Evolutionary conservation across 2,888 invertebrate genomes (phyloP), one percentile per base, ranked within the genome.

Genomic region (Drosophila robusta): DNA sequence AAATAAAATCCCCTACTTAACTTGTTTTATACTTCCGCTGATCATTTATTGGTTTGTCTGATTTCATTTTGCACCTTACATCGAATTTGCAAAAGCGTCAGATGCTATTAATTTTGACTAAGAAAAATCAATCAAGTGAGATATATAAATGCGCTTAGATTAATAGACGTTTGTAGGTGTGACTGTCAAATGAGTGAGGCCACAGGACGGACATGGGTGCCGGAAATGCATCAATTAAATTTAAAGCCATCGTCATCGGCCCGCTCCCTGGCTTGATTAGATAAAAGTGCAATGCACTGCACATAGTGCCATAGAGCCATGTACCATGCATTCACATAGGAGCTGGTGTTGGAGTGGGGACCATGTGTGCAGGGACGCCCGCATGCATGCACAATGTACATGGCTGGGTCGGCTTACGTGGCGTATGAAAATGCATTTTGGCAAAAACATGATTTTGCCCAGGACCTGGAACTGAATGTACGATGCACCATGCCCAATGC

Each of bases 371-470:
- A 45, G 52, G 50, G 47, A 46, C 55, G 41, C 62, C 85, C 65
- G 81, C 81, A 72, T 78, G 69, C 78, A 76, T 80, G 76, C 71
- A 58, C 68, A 66, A 63, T 62, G 54, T 76, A 80, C 68, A 78
- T 75, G 63, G 58, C 57, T 52, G 54, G 44, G 44, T 26, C 50
- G 80, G 80, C 74, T 75, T 75, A 82, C 75, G 76, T 74, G 80
- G 78, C 83, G 75, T 79, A 86, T 85, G 88, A 74, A 85, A 85
- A 86, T 87, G 85, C 85, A 86, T 86, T 84, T 86, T 83, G 86
- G 72, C 81, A 87, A 84, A 84, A 83, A 87, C 83, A 85, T 72
- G 79, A 80, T 74, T 78, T 67, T 73, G 64, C 57, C 60, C 62
- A 54, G 74, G 47, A 49, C 41, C 64, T 49, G 64, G 51, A 61